Conservation (phyloP, 2,888 invertebrate genomes). For the Tipula helvola region DNA sequence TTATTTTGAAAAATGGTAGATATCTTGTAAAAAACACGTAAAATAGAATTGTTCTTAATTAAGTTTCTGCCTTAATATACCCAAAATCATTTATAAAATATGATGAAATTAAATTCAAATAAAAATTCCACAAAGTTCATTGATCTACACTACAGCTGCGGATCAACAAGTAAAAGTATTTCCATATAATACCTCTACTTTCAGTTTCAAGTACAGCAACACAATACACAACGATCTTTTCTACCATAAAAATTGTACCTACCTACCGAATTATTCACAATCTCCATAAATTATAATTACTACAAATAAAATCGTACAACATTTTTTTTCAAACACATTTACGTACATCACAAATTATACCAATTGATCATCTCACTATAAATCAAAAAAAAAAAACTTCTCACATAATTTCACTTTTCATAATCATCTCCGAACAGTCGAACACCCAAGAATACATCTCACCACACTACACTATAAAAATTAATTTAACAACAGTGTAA, state of each 20-base stretch:
- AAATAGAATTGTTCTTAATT: no score
- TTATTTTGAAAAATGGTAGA: no score
- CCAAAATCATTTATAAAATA: not conserved
- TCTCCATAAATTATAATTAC: not conserved
- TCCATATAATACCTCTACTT: not conserved
- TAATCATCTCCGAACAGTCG: not conserved
- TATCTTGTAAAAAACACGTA: no score
- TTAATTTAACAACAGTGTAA: conserved; percentile 15
- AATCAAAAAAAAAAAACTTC: not conserved
- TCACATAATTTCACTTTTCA: not conserved
- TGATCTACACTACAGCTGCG: not conserved
- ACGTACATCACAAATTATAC: not conserved
- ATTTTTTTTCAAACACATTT: not conserved
- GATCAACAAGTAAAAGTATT: not conserved
- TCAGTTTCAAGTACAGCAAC: not conserved
- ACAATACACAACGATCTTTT: not conserved
- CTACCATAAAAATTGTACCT: not conserved
- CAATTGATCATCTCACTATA: not conserved
- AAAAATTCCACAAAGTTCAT: not conserved
- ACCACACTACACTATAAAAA: conserved; percentile 11
- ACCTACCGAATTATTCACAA: not conserved
- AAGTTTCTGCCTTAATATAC: no score
- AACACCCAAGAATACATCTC: not conserved
- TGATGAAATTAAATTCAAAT: not conserved
- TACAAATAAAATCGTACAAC: not conserved